These are phyloP conservation scores for Sebastes cheni DNA, from an alignment of 2,797 vertebrate species.

Conservation along the genomic window DNA sequence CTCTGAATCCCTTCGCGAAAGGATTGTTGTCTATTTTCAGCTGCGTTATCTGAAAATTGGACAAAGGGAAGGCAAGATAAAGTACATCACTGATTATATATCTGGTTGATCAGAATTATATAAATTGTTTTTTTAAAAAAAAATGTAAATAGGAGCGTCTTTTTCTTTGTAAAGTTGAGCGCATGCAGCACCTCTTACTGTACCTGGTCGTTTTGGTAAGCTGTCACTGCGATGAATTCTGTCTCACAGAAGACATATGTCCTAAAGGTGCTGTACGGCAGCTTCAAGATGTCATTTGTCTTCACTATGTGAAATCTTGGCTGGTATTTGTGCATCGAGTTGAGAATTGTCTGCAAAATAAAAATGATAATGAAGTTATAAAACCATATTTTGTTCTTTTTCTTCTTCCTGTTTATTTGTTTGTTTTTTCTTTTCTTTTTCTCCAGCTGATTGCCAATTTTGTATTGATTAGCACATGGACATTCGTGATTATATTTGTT, in stretches of 20 bases:
- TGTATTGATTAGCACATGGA: too few relatives aligned
- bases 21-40: constrained; percentile 98
- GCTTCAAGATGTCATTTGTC: constrained; percentile 91
- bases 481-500: too few relatives aligned
- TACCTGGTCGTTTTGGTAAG: constrained; percentile 95
- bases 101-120: not conserved
- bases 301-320: constrained; percentile 92
- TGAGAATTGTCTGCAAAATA: constrained; percentile 88
- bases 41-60: constrained; percentile 84
- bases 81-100: too few relatives aligned
- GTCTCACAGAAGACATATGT: constrained; percentile 94
- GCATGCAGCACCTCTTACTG: constrained; percentile 49
- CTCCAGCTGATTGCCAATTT: too few relatives aligned
- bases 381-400: not conserved
- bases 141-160: not conserved
- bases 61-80: not conserved
- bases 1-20: constrained; percentile 95
- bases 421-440: too few relatives aligned
- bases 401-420: too few relatives aligned
- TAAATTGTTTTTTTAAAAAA: not conserved
- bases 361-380: not conserved
- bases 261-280: constrained; percentile 92
- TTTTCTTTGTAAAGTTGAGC: not conserved
- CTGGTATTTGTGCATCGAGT: constrained; percentile 98
- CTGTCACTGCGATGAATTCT: constrained; percentile 94